Evolutionary conservation across 2,797 vertebrate species (phyloP).

Genomic region (Balearica regulorum): DNA sequence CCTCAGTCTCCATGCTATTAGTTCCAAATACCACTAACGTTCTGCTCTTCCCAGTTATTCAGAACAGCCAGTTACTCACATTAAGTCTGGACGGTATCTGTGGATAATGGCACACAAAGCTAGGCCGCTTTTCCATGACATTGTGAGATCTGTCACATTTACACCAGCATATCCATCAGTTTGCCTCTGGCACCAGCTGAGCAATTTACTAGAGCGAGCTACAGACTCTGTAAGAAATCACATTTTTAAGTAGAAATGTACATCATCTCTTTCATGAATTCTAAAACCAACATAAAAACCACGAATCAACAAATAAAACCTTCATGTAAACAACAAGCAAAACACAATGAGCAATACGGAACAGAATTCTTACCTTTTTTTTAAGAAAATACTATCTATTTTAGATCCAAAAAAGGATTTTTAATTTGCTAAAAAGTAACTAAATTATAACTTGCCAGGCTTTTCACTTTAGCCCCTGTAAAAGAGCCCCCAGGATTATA

Average conservation of each 20-base stretch:
- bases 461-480: not conserved
- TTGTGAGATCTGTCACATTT: constrained; percentile 90
- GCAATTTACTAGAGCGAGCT: constrained; percentile 93
- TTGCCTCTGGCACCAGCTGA: constrained; percentile 97
- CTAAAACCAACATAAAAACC: not conserved
- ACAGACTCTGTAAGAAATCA: constrained; percentile 84
- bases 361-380: not conserved
- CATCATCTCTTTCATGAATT: not conserved
- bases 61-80: constrained; percentile 80
- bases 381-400: not conserved
- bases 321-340: not conserved
- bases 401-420: not conserved
- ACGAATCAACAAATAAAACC: not conserved
- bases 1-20: not conserved
- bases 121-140: constrained; percentile 97
- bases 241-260: not conserved
- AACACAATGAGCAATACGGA: not conserved
- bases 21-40: not conserved
- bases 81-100: constrained; percentile 93
- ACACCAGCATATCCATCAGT: constrained; percentile 93
- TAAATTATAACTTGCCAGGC: not conserved
- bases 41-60: not conserved
- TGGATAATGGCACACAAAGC: constrained; percentile 95
- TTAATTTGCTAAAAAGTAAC: not conserved
- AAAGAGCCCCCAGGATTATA: not conserved